A percentile compares a stretch with the other conserved stretches of the same genome.
Evolutionary conservation across 2,888 invertebrate genomes (phyloP).

Genomic region (Mythimna impura): DNA sequence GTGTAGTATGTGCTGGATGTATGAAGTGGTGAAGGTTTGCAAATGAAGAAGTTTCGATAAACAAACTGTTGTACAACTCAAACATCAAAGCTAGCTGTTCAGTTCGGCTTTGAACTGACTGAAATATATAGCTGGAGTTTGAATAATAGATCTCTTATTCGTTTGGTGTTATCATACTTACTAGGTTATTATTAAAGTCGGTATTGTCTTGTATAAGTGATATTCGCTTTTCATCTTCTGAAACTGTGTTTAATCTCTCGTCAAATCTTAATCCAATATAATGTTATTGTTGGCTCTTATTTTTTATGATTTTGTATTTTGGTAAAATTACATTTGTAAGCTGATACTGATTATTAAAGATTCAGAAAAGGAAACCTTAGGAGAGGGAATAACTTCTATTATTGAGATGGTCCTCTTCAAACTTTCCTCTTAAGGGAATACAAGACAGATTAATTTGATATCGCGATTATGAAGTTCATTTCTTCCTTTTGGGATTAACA

Average conservation of each 20-base stretch:
- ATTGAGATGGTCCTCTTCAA: slow-evolving; percentile 1
- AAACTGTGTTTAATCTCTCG: too few relatives aligned
- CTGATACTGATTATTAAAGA: neutral
- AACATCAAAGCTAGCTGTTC: slow-evolving; percentile 38
- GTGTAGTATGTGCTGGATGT: neutral
- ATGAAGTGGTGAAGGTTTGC: slow-evolving; percentile 24
- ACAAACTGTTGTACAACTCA: slow-evolving; percentile 30
- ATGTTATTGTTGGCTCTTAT: too few relatives aligned
- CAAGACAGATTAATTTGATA: neutral
- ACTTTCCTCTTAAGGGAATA: slow-evolving; percentile 2
- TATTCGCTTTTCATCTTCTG: too few relatives aligned
- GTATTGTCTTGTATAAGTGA: neutral
- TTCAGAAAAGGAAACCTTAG: neutral
- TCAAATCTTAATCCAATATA: too few relatives aligned
- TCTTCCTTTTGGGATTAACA: neutral
- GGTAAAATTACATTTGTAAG: neutral
- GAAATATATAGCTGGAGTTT: slow-evolving; percentile 2
- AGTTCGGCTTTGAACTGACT: slow-evolving; percentile 20
- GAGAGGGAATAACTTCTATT: neutral
- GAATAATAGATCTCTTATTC: slow-evolving; percentile 5
- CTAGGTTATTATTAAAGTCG: neutral
- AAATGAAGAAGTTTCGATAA: slow-evolving; percentile 24
- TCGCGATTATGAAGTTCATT: neutral
- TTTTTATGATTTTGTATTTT: too few relatives aligned
- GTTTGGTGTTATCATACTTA: neutral